Evolutionary conservation across 2,888 invertebrate genomes (phyloP).

Genomic region (Stenotaenia linearis): DNA sequence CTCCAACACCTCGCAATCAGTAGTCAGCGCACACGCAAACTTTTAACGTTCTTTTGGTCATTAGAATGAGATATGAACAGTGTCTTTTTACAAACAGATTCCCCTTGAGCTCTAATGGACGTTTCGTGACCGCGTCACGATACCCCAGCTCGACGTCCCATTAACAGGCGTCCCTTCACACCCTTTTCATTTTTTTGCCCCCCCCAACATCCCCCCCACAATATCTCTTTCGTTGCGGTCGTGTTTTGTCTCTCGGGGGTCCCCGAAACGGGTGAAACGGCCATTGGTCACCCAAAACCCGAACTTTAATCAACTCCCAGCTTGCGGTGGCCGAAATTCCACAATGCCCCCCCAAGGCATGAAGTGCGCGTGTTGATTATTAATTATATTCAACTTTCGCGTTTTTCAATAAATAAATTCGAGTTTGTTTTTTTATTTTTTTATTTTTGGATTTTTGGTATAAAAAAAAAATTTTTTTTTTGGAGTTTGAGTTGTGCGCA

Average conservation of each 20-base stretch:
- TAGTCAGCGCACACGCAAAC: not conserved
- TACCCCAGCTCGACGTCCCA: not conserved
- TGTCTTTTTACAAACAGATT: conserved; percentile 14
- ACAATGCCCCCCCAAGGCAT: not conserved
- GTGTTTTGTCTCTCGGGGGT: not conserved
- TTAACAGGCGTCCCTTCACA: not conserved
- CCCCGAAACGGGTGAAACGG: not conserved
- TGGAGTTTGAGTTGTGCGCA: not conserved
- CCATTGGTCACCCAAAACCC: not conserved
- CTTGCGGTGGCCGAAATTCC: conserved; percentile 15
- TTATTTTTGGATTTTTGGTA: not conserved
- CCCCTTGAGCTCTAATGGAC: conserved; percentile 4
- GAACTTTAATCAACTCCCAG: not conserved
- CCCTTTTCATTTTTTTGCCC: not conserved
- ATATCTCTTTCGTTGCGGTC: conserved; percentile 1
- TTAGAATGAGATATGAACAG: conserved; percentile 15
- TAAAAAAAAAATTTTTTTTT: not conserved
- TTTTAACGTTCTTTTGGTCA: not conserved
- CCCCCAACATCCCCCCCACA: not conserved
- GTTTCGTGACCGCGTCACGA: not conserved
- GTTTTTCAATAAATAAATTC: conserved; percentile 4
- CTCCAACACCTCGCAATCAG: not conserved
- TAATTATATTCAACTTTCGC: not conserved
- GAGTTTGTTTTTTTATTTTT: not conserved
- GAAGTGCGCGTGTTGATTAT: conserved; percentile 6